Conservation (phyloP, 2,113 vertebrate genomes). For the Rostratula benghalensis region DNA sequence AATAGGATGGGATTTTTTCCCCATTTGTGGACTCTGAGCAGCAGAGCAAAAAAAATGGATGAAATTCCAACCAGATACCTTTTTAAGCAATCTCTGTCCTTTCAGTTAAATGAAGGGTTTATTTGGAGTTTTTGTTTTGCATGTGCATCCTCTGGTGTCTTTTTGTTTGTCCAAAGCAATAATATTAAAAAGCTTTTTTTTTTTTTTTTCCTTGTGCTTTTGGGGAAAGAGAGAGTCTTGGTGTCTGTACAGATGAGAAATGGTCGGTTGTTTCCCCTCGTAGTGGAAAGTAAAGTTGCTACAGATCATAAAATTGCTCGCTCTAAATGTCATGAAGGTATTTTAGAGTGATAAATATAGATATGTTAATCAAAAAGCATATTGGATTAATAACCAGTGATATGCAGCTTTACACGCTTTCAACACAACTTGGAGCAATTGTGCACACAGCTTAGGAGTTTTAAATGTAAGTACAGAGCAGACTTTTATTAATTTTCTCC, state of each 20-base stretch:
- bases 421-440: background rate
- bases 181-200: background rate
- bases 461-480: background rate
- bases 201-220: background rate
- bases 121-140: background rate
- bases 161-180: background rate
- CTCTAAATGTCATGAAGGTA: background rate
- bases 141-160: background rate
- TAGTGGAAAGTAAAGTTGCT: background rate
- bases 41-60: background rate
- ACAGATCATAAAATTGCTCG: background rate
- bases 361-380: background rate
- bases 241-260: background rate
- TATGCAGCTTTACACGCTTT: background rate
- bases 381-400: background rate
- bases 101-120: background rate
- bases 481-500: background rate
- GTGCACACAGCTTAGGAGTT: background rate
- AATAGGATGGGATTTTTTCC: background rate
- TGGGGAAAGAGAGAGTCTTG: background rate
- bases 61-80: background rate
- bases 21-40: background rate
- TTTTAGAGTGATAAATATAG: background rate
- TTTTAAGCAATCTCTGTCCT: background rate
- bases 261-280: background rate